These are phyloP conservation scores for Lordiphosa fenestrarum DNA, from an alignment of 2,888 invertebrate genomes.

Conservation along the genomic window DNA sequence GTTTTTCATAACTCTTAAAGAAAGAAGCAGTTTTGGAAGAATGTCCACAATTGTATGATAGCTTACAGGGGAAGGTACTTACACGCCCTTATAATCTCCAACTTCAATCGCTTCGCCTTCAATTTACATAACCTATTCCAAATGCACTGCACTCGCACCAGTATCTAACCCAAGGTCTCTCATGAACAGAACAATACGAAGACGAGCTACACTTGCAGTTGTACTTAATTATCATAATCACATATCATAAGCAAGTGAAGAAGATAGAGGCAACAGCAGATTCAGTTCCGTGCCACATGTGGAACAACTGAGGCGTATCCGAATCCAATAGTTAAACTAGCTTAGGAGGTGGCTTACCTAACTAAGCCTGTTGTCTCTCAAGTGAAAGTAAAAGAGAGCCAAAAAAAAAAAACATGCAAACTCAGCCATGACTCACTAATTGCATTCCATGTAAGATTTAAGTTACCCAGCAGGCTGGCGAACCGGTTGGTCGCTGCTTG, in stretches of 20 bases:
- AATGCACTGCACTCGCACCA: slow-evolving; percentile 28
- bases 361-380: too few species aligned
- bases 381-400: too few species aligned
- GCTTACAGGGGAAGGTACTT: too few species aligned
- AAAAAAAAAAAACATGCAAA: too few species aligned
- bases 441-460: neutral
- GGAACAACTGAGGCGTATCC: slow-evolving; percentile 41
- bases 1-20: too few species aligned
- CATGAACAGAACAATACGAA: slow-evolving; percentile 46
- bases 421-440: neutral
- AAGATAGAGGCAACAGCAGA: slow-evolving; percentile 17
- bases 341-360: neutral
- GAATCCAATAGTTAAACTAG: slow-evolving; percentile 2
- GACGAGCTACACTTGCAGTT: slow-evolving; percentile 12
- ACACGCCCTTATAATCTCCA: too few species aligned
- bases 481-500: slow-evolving; percentile 41
- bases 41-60: too few species aligned
- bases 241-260: slow-evolving; percentile 27
- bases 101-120: slow-evolving; percentile 7
- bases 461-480: neutral
- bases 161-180: slow-evolving; percentile 54
- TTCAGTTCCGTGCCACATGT: slow-evolving; percentile 52
- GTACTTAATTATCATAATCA: slow-evolving; percentile 45
- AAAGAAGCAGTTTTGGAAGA: too few species aligned
- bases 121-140: slow-evolving; percentile 24